These are phyloP conservation scores for Mesorhabditis sp. DNA, from an alignment of 2,888 invertebrate genomes.

Conservation along the genomic window DNA sequence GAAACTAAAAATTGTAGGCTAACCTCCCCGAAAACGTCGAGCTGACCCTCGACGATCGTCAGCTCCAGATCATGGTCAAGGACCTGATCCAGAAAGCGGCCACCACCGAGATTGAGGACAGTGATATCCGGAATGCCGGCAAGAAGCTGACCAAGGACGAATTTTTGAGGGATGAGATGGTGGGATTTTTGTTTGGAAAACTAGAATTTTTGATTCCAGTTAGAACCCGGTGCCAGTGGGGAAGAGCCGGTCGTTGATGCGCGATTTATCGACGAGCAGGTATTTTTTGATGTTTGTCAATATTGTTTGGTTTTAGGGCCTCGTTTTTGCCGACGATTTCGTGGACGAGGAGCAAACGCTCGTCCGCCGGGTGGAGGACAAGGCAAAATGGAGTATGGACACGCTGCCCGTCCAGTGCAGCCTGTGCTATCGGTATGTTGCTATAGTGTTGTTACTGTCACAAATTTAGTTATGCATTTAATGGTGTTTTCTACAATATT, in stretches of 20 bases:
- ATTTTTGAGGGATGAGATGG: neutral
- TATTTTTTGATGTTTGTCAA: neutral
- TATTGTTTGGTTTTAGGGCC: constrained; percentile 12
- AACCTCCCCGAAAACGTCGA: constrained; percentile 37
- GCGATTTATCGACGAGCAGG: neutral
- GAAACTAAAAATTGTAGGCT: constrained; percentile 16
- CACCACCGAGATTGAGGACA: constrained; percentile 12
- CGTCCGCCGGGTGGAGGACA: constrained; percentile 16
- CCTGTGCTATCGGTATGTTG: constrained; percentile 38
- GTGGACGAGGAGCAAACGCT: constrained; percentile 26
- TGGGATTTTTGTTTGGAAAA: neutral
- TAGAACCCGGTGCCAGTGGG: neutral
- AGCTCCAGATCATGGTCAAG: constrained; percentile 30
- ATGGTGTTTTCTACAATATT: too few relatives aligned
- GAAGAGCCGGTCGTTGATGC: neutral
- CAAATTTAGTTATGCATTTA: too few relatives aligned
- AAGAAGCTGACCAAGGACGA: neutral
- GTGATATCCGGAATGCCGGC: neutral
- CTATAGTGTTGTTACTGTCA: too few relatives aligned
- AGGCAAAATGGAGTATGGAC: constrained; percentile 23
- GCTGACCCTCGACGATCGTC: constrained; percentile 35
- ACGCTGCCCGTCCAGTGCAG: constrained; percentile 36
- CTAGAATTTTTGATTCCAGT: neutral
- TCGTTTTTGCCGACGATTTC: constrained; percentile 45
- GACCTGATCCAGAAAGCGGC: constrained; percentile 29